phyloP scores from a whole-genome alignment of 2,797 vertebrate species.

The Catharus ustulatus region DNA sequence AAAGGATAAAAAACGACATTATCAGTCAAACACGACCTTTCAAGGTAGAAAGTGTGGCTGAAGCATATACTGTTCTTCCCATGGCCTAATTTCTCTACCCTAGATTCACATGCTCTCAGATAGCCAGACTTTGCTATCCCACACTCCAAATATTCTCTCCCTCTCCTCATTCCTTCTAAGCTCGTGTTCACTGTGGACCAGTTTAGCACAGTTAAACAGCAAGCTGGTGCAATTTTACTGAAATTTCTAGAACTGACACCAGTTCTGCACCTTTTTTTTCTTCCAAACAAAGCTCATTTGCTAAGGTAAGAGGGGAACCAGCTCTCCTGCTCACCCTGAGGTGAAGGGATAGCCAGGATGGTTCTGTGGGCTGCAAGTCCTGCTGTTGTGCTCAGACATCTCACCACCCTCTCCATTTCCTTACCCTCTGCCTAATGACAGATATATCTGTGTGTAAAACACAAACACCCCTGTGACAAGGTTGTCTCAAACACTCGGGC shows the following conservation, averaged over 20 bases:
- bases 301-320: neutral
- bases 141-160: neutral
- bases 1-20: neutral
- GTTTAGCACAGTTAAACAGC: neutral
- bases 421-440: neutral
- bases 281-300: neutral
- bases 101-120: neutral
- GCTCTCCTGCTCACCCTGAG: neutral
- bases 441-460: neutral
- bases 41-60: neutral
- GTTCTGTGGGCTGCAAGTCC: neutral
- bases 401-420: neutral
- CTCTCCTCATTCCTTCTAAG: neutral
- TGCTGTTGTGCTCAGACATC: neutral
- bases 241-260: neutral
- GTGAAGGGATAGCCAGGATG: neutral
- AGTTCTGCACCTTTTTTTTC: neutral
- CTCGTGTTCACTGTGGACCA: neutral
- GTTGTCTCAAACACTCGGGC: neutral
- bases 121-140: neutral
- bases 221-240: neutral
- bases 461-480: neutral
- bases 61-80: neutral
- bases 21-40: conserved; percentile 9
- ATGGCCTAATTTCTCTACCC: neutral